Percentiles rank a stretch among this genome's conserved stretches.
Conservation (phyloP, 2,888 invertebrate species). For the Amblyjoppa proteus region DNA sequence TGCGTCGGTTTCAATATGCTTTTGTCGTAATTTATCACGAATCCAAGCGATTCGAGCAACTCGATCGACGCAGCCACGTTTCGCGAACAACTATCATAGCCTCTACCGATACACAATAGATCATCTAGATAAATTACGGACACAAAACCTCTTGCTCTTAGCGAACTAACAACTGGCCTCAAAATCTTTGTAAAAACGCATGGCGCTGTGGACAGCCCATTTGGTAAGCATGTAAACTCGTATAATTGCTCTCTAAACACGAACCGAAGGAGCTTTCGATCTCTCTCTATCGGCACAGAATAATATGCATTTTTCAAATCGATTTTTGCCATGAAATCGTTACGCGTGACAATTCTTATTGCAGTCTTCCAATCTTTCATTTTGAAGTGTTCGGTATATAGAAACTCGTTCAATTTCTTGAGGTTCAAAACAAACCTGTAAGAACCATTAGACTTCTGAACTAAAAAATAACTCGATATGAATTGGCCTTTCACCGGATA, state of each 20-base stretch:
- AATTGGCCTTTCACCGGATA: slow-evolving; percentile 7
- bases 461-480: slow-evolving; percentile 54
- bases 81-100: slow-evolving; percentile 28
- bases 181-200: slow-evolving; percentile 74
- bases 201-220: slow-evolving; percentile 73
- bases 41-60: slow-evolving; percentile 48
- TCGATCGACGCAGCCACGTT: slow-evolving; percentile 38
- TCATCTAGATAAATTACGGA: slow-evolving; percentile 53
- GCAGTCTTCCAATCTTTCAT: slow-evolving; percentile 66
- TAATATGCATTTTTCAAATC: slow-evolving; percentile 68
- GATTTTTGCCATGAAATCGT: slow-evolving; percentile 66
- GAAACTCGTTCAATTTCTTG: slow-evolving; percentile 53
- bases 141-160: slow-evolving; percentile 35
- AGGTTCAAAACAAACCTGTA: slow-evolving; percentile 58
- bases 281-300: slow-evolving; percentile 67
- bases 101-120: slow-evolving; percentile 36
- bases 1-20: slow-evolving; percentile 37
- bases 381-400: slow-evolving; percentile 66
- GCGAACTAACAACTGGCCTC: slow-evolving; percentile 24
- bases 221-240: slow-evolving; percentile 73
- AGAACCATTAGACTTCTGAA: slow-evolving; percentile 59
- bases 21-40: slow-evolving; percentile 51
- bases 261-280: slow-evolving; percentile 72
- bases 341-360: slow-evolving; percentile 51
- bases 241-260: slow-evolving; percentile 65